Evolutionary conservation across 2,797 vertebrate species (phyloP), one percentile per base, ranked within the genome.

Genomic region (Myripristis jacobus): DNA sequence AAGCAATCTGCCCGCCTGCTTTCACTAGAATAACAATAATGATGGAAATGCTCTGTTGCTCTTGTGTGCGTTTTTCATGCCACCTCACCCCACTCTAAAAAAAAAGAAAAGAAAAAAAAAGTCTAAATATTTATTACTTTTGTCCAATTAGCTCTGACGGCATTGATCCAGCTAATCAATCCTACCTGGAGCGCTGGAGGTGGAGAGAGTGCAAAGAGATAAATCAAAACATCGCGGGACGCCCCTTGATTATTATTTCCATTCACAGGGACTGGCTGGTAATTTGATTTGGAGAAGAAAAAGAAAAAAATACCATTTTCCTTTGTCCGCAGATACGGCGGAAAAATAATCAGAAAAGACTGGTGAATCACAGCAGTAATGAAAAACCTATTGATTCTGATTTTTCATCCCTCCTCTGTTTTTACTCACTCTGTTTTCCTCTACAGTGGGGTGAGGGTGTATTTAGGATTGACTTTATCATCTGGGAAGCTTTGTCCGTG

Each of bases 101-200:
- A n/a, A 31, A 22, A 55, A 70, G 81, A 66, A 72, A 76, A 73
- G 46, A 83, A 15, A 24, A 29, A 68, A 54, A 56, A 64, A 27
- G 56, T 41, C 79, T 55, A 89, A 87, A 89, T 89, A 91, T 91
- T 86, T 90, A 89, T 89, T 84, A 75, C 55, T 80, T 82, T 80
- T 70, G 66, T 82, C 75, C 81, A 92, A 91, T 92, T 91, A 92
- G 83, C 82, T 81, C 53, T 54, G 73, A 73, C 36, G 2, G 47
- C 36, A 89, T 87, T 19, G 82, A 89, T 87, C 77, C 24, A 25
- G 46, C 51, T 44, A 75, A 87, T 91, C 89, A 85, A 91, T 91
- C 57, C 55, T 61, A 83, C 83, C 87, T 79, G 81, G 52, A 34
- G 76, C 1, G 73, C 66, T 5, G 6, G 66, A 69, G 57, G 66